phyloP scores from a whole-genome alignment of 2,113 vertebrate species.

The Hipposideros armiger region DNA sequence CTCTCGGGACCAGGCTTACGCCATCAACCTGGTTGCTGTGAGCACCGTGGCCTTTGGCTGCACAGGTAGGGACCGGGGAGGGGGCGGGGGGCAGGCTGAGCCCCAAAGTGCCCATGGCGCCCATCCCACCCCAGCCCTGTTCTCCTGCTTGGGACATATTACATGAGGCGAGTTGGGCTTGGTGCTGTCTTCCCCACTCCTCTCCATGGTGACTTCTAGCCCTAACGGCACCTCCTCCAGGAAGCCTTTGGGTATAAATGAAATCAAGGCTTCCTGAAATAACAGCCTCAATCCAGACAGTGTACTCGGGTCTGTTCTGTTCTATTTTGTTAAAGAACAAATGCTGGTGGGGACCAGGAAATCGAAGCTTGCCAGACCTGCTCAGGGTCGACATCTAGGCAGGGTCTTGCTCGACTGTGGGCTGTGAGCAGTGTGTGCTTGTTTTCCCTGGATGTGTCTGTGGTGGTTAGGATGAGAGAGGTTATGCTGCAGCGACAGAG shows the following conservation, averaged over 20 bases:
- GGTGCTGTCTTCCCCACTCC: neutral
- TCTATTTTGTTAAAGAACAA: neutral
- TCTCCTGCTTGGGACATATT: rapidly evolving
- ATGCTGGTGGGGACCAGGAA: neutral
- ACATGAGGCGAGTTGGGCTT: neutral
- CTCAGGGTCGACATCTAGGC: too few species aligned
- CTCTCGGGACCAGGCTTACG: conserved; percentile 92
- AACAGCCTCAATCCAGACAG: too few species aligned
- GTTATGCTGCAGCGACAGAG: neutral
- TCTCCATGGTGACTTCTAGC: neutral
- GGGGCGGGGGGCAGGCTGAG: neutral
- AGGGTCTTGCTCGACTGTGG: rapidly evolving
- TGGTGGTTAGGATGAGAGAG: neutral
- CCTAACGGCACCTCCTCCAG: neutral
- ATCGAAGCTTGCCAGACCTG: neutral
- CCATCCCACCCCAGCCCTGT: rapidly evolving
- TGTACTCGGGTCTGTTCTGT: neutral
- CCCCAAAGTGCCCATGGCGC: rapidly evolving
- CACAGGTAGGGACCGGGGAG: conserved; percentile 91
- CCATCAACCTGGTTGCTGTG: conserved; percentile 95
- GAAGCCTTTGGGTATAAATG: neutral
- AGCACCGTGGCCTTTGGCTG: conserved; percentile 98
- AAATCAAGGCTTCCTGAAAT: neutral
- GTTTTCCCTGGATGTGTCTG: neutral
- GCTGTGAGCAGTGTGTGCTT: rapidly evolving